Evolutionary conservation across 2,113 vertebrate species (phyloP).

Genomic region (Daboia siamensis): DNA sequence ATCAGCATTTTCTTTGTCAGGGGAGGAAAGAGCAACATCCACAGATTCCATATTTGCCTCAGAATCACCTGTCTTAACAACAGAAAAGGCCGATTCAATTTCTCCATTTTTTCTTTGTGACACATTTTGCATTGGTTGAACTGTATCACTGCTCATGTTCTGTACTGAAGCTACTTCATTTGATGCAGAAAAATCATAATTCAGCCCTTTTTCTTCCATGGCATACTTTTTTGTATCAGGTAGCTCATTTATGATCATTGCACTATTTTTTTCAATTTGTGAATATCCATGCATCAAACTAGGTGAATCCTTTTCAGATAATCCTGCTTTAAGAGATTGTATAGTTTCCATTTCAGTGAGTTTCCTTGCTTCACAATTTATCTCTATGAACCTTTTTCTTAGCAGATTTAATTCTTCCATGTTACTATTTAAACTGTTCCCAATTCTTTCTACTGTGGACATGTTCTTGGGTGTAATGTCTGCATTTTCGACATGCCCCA

Average conservation of each 20-base stretch:
- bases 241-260: neutral
- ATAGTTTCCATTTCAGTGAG: accelerated
- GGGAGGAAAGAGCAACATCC: neutral
- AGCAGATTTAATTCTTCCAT: accelerated
- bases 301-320: conserved; percentile 24
- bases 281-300: conserved; percentile 25
- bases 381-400: accelerated
- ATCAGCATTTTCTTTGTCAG: neutral
- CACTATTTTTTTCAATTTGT: conserved; percentile 25
- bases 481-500: conserved; percentile 19
- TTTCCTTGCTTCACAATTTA: neutral
- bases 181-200: neutral
- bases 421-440: accelerated
- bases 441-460: neutral
- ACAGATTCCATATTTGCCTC: neutral
- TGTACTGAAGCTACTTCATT: neutral
- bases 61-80: neutral
- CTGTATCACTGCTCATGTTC: neutral
- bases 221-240: neutral
- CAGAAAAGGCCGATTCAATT: neutral
- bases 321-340: neutral
- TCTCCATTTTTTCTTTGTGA: neutral
- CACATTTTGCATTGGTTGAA: neutral
- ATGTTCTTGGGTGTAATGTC: accelerated
- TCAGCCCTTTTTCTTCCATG: neutral